A percentile compares a stretch with the other conserved stretches of the same genome.
These are phyloP conservation scores for Poeciliopsis turneri DNA, from an alignment of 2,797 vertebrate species.

Conservation along the genomic window DNA sequence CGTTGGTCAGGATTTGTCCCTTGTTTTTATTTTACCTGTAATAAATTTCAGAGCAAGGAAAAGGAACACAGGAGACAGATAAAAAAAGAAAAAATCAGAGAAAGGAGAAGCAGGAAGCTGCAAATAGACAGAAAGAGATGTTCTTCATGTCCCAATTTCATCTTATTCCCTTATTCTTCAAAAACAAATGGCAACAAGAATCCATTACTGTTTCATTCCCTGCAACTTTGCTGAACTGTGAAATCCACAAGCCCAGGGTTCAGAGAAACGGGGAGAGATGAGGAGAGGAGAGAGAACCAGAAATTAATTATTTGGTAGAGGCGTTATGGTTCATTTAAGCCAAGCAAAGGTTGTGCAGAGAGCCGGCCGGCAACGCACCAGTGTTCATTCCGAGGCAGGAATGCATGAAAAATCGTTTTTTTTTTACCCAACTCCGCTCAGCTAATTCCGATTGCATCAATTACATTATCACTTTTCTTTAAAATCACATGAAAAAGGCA, in stretches of 20 bases:
- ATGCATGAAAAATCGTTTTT: neutral
- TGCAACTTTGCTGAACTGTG: constrained; percentile 48
- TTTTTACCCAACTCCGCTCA: constrained; percentile 22
- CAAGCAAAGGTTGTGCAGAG: constrained; percentile 29
- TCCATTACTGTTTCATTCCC: constrained; percentile 45
- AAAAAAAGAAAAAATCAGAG: neutral
- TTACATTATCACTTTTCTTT: constrained; percentile 7
- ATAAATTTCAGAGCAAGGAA: neutral
- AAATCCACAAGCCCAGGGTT: constrained; percentile 49
- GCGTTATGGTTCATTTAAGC: constrained; percentile 53
- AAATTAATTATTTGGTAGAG: constrained; percentile 62
- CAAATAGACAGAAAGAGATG: neutral
- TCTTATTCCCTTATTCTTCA: constrained; percentile 35
- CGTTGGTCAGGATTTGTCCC: neutral
- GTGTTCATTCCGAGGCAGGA: constrained; percentile 8
- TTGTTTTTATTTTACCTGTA: neutral
- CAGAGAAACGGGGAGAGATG: constrained; percentile 15
- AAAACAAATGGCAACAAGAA: constrained; percentile 44
- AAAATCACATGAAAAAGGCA: neutral
- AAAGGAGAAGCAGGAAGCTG: neutral
- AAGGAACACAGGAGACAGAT: neutral
- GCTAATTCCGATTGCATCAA: constrained; percentile 24
- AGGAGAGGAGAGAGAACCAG: constrained; percentile 29
- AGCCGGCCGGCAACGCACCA: constrained; percentile 7
- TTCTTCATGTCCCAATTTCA: constrained; percentile 17